These are phyloP conservation scores for Drosophila athabasca DNA, from an alignment of 1,140 invertebrate genomes.

Conservation along the genomic window DNA sequence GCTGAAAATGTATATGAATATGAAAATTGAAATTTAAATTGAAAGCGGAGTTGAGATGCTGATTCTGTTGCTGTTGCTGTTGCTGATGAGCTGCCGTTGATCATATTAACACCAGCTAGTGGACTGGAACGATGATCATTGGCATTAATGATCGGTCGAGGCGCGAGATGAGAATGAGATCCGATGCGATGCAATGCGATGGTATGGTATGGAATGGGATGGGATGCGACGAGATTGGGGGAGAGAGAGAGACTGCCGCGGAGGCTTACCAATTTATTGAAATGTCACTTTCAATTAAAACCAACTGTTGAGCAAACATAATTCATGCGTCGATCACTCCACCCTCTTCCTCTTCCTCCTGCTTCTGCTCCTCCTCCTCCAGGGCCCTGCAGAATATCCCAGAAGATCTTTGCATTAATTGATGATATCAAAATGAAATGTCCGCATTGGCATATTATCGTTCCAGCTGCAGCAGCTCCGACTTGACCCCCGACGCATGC, in stretches of 20 bases:
- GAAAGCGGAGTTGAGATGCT: constrained; percentile 66
- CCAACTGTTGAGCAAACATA: constrained; percentile 77
- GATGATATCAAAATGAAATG: constrained; percentile 77
- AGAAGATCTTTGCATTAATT: constrained; percentile 69
- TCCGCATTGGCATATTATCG: constrained; percentile 76
- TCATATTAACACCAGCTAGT: constrained; percentile 67
- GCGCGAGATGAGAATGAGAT: constrained; percentile 25
- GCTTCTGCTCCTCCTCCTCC: not conserved
- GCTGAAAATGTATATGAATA: constrained; percentile 8
- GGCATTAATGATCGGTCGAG: constrained; percentile 58
- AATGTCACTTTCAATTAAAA: constrained; percentile 82
- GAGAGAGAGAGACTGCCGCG: constrained; percentile 21
- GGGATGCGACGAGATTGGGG: not conserved
- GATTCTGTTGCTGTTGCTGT: constrained; percentile 56
- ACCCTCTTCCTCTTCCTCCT: not conserved
- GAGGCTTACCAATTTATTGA: constrained; percentile 76
- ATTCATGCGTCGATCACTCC: constrained; percentile 68
- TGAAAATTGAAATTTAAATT: constrained; percentile 50
- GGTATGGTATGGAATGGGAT: too few species aligned
- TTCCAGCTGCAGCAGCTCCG: constrained; percentile 23
- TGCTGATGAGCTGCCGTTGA: constrained; percentile 76
- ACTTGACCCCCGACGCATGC: constrained; percentile 30
- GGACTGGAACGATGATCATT: constrained; percentile 49
- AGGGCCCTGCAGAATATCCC: too few species aligned
- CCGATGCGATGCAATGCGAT: constrained; percentile 4